Conservation (phyloP, 2,888 invertebrate species). For the Sphaerophoria rueppellii region DNA sequence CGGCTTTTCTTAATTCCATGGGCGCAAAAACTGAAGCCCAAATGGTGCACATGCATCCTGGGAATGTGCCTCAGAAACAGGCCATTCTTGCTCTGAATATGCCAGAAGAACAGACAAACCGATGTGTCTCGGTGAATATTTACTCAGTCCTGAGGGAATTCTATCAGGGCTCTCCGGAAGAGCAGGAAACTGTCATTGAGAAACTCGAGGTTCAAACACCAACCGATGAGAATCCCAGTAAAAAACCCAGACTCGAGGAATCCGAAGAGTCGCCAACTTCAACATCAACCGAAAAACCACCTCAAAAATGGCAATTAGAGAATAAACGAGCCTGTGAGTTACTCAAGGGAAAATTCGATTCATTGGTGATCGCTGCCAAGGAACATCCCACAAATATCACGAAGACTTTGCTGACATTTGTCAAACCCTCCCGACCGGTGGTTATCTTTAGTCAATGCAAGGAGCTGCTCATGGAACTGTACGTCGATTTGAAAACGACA, state of each 20-base stretch:
- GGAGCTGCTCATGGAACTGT: constrained; percentile 93
- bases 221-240: constrained; percentile 75
- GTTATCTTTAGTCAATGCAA: constrained; percentile 91
- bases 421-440: constrained; percentile 92
- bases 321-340: constrained; percentile 86
- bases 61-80: constrained; percentile 90
- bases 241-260: constrained; percentile 80
- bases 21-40: constrained; percentile 86
- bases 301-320: constrained; percentile 86
- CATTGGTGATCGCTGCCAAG: constrained; percentile 90
- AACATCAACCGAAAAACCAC: constrained; percentile 54
- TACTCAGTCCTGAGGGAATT: constrained; percentile 88
- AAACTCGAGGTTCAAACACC: constrained; percentile 20
- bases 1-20: constrained; percentile 91
- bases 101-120: constrained; percentile 86
- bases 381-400: constrained; percentile 93
- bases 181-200: constrained; percentile 55
- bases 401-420: constrained; percentile 88
- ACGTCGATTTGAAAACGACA: constrained; percentile 88
- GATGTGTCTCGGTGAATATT: constrained; percentile 89
- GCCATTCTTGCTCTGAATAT: constrained; percentile 92
- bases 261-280: constrained; percentile 53
- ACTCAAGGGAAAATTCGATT: constrained; percentile 87
- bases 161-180: constrained; percentile 84
- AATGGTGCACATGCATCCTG: constrained; percentile 90